A percentile compares a stretch with the other conserved stretches of the same genome.
Evolutionary conservation across 2,113 vertebrate species (phyloP).

Genomic region (Synchiropus splendidus): DNA sequence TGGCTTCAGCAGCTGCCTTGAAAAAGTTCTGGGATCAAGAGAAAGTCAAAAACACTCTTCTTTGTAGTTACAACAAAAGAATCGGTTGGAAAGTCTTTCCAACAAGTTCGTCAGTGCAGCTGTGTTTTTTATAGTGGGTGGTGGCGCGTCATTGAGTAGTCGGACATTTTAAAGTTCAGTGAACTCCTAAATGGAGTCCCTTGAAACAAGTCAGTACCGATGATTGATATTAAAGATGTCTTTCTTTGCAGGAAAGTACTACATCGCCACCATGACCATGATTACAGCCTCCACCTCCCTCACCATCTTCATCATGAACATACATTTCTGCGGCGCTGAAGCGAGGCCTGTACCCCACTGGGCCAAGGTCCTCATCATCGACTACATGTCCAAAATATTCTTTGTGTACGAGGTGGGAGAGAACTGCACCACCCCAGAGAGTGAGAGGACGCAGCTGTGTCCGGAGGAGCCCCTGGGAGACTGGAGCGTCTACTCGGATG

Average conservation of each 20-base stretch:
- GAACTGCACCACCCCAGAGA: constrained; percentile 74
- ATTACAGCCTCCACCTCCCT: constrained; percentile 95
- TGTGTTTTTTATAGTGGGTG: no score
- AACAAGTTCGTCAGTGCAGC: no score
- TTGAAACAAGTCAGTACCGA: no score
- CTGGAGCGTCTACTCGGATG: constrained; percentile 3
- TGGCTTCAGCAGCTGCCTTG: no score
- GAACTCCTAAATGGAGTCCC: no score
- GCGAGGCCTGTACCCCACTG: constrained; percentile 90
- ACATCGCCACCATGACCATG: constrained; percentile 97
- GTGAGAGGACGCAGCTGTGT: constrained; percentile 45
- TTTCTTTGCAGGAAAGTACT: constrained; percentile 83
- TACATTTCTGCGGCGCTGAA: constrained; percentile 92
- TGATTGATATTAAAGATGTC: no score
- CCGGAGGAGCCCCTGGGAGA: constrained; percentile 50
- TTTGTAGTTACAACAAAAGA: no score
- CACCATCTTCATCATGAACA: constrained; percentile 98
- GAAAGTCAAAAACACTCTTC: no score
- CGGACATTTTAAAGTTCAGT: no score
- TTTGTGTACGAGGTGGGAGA: constrained; percentile 95
- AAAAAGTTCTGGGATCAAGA: no score
- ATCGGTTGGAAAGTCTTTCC: no score
- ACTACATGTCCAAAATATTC: constrained; percentile 93
- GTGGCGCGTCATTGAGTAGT: no score
- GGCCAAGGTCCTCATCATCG: constrained; percentile 91